Base-by-base conservation (phyloP, 1,140 invertebrate species). In the Lucilia cuprina region DNA sequence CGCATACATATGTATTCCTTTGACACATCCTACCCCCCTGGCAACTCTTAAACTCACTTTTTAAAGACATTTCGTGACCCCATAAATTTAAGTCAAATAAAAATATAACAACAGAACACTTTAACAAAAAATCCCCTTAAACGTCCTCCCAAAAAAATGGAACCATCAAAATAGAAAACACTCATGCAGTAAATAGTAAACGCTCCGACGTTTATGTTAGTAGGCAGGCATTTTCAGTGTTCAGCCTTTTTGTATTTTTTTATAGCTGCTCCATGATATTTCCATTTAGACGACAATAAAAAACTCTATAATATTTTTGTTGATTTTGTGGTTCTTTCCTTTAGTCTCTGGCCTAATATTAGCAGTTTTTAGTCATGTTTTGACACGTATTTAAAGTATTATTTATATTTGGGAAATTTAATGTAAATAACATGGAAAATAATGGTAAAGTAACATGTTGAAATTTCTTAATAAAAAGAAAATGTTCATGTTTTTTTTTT, bases 401-500 rank as follows among this genome's bases (percentile, higher is more conserved):
- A 41, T 78, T 78, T 78, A 78, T 47, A n/a, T 47, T 19, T 78
- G 12, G 17, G n/a, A 78, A 35, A 47, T 47, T 25, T 41, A 47
- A 47, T 8, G 35, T 5, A 35, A 47, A 41, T n/a, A 78, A 9
- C 14, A n/a, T 1, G n/a, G n/a, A n/a, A n/a, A n/a, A n/a, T n/a
- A n/a, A n/a, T n/a, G n/a, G n/a, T n/a, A n/a, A n/a, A n/a, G n/a
- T n/a, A 47, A 5, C 17, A 47, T 78, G 35, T n/a, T 78, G 75
- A 78, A 78, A 47, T 41, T 78, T n/a, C 75, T 78, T 41, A 78
- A 78, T 78, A 41, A n/a, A n/a, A n/a, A n/a, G n/a, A n/a, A n/a
- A n/a, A n/a, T n/a, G n/a, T n/a, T n/a, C n/a, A n/a, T n/a, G n/a
- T n/a, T n/a, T n/a, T n/a, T n/a, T n/a, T n/a, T n/a, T n/a, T n/a